A percentile compares a stretch with the other conserved stretches of the same genome.
Conservation (phyloP, 1,140 invertebrate species). For the Penaeus vannamei region DNA sequence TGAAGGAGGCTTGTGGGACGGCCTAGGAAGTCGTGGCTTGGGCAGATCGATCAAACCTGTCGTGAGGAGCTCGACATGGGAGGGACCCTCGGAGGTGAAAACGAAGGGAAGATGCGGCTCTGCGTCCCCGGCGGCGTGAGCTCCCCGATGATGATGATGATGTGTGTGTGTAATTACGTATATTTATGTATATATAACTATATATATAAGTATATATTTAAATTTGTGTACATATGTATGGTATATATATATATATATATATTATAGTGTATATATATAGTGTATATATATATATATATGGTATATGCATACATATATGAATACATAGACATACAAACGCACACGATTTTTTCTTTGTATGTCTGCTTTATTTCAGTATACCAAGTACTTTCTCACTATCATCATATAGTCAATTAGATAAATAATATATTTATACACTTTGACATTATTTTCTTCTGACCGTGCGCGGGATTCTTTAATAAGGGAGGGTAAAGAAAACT, state of each 20-base stretch:
- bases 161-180: background rate
- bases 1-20: no score
- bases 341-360: background rate
- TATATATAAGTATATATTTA: background rate
- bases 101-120: background rate
- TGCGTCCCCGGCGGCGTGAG: background rate
- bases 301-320: background rate
- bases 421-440: no score
- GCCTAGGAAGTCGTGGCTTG: no score
- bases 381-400: no score
- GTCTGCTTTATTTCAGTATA: background rate
- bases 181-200: background rate
- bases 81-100: background rate
- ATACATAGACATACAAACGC: background rate
- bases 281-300: background rate
- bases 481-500: no score
- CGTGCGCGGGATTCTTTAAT: no score
- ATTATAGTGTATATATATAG: background rate
- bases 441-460: no score
- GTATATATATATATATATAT: background rate
- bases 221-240: background rate
- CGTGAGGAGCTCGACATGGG: no score
- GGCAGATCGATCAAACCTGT: no score
- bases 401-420: no score
- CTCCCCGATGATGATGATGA: background rate